A percentile compares a stretch with the other conserved stretches of the same genome.
Evolutionary conservation across 2,888 invertebrate genomes (phyloP).

Genomic region (Tetragonula carbonaria): DNA sequence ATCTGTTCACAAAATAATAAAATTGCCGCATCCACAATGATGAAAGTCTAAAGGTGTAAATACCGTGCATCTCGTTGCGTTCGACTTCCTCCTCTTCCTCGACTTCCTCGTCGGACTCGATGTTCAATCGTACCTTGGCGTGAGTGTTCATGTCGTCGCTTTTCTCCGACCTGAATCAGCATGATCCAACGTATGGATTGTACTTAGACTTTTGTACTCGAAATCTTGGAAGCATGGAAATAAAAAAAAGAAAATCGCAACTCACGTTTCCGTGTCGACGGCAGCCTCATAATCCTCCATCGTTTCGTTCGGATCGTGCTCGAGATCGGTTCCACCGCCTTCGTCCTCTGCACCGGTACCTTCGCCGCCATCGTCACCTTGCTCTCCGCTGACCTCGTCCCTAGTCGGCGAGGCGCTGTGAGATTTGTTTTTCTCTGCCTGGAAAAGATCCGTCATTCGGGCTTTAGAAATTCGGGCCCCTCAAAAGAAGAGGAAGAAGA

Average conservation of each 20-base stretch:
- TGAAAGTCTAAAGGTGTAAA: no score
- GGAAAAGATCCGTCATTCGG: not conserved
- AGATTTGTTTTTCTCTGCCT: conserved; percentile 87
- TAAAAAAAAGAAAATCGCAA: not conserved
- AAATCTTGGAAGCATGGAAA: no score
- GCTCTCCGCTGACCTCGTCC: conserved; percentile 87
- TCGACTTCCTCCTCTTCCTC: conserved; percentile 81
- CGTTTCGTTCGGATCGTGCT: conserved; percentile 88
- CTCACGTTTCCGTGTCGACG: conserved; percentile 88
- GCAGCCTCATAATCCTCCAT: conserved; percentile 89
- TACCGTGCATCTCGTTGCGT: conserved; percentile 77
- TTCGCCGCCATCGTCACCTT: conserved; percentile 88
- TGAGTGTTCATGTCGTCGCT: conserved; percentile 89
- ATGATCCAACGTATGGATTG: no score
- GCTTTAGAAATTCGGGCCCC: no score
- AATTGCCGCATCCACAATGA: no score
- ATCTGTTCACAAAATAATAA: no score
- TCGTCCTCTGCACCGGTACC: conserved; percentile 85
- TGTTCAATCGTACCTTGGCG: conserved; percentile 88
- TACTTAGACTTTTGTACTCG: no score
- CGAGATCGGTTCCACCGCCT: conserved; percentile 86
- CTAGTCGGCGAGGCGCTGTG: conserved; percentile 87
- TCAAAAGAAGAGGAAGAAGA: no score
- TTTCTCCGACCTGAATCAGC: conserved; percentile 86
- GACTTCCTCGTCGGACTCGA: conserved; percentile 87